These are phyloP conservation scores for Crenichthys baileyi DNA, from an alignment of 2,797 vertebrate species.

Conservation along the genomic window DNA sequence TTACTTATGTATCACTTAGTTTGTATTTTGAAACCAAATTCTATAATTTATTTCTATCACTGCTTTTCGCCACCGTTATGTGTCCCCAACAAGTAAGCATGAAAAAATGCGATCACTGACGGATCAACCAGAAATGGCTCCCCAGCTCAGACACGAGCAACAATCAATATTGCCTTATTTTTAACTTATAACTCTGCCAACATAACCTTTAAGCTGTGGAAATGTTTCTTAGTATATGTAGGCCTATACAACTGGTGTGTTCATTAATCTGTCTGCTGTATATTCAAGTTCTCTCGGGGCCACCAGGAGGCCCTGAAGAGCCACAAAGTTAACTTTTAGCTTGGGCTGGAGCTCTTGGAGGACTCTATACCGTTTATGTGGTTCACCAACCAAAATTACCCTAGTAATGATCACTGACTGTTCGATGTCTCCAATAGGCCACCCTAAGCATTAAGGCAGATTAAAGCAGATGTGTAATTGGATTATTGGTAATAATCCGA, in stretches of 20 bases:
- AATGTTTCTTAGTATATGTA: too few species aligned
- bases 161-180: too few species aligned
- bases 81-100: too few species aligned
- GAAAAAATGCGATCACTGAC: too few species aligned
- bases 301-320: neutral
- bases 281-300: neutral
- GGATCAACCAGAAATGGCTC: too few species aligned
- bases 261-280: neutral
- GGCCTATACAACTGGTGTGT: neutral
- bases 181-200: neutral
- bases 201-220: too few species aligned
- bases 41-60: neutral
- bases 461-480: conserved; percentile 57
- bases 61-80: neutral
- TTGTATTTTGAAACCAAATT: neutral
- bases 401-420: neutral
- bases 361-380: neutral
- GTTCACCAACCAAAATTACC: neutral
- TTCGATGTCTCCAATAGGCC: conserved; percentile 32
- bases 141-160: too few species aligned
- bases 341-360: neutral
- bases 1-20: neutral
- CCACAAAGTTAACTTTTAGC: neutral
- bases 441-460: conserved; percentile 28
- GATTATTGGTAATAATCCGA: conserved; percentile 72